Base-by-base conservation (phyloP, 2,113 vertebrate genomes). In the Leptodactylus fuscus region DNA sequence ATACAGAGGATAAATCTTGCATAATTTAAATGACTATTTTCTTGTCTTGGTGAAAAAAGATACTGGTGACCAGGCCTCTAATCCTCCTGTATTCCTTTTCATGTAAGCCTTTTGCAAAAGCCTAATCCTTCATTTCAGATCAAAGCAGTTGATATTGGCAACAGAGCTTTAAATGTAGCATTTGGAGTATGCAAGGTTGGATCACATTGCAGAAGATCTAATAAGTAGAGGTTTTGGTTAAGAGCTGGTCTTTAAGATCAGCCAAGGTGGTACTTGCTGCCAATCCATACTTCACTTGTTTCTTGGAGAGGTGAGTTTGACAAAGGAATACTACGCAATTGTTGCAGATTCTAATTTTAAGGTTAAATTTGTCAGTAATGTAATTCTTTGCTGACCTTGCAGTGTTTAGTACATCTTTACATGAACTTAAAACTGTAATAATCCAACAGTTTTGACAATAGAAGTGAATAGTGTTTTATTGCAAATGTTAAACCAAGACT, bases 131-230 rank as follows among this genome's bases (percentile, higher is more conserved):
- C 82, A 83, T 83, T 83, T 83, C 36, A 83, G 69, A 60, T 83
- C 82, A 83, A 83, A 83, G 82, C 70, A 60, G 82, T 83, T 75
- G 82, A 83, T 76, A 62, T 83, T 83, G 82, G 82, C 82, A 83
- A 27, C 16, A 1, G 5, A 22, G 71, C n/a, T 24, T 76, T 83
- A 74, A 83, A 60, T 83, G 82, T 83, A 83, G 82, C 82, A 76
- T 75, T 83, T 83, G 82, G 82, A 83, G 82, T 75, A 36, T 41
- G 16, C 70, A 83, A 7, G 75, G 69, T 83, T 75, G 82, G 53
- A 83, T 83, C 82, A 62, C 71, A 62, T 75, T 58, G 69, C 82
- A 83, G 71, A 48, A 62, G 82, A 83, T 75, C 82, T 83, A 83
- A 83, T 83, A 75, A 83, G 82, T 83, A 46, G 70, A 58, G 53